Percentiles rank a stretch among this genome's conserved stretches.
These are phyloP conservation scores for Protonibea diacanthus DNA, from an alignment of 2,797 vertebrate species.

Conservation along the genomic window DNA sequence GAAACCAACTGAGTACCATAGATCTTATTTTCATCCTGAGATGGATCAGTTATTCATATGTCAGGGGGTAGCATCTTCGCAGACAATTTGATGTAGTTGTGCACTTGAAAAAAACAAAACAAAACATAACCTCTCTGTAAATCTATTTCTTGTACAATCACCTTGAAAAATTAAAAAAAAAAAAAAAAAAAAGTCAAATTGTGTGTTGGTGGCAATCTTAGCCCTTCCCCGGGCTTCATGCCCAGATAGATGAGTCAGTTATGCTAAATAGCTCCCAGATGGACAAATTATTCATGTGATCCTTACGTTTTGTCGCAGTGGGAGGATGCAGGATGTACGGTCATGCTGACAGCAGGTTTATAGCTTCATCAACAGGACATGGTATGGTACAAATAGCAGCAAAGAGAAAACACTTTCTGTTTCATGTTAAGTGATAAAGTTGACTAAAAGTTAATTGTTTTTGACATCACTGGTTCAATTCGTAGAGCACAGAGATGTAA, in stretches of 20 bases:
- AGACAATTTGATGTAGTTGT: constrained; percentile 40
- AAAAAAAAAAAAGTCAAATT: constrained; percentile 16
- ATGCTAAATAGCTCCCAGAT: constrained; percentile 74
- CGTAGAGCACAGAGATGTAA: not conserved
- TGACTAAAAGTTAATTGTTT: constrained; percentile 21
- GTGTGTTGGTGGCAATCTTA: constrained; percentile 40
- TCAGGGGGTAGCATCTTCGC: constrained; percentile 38
- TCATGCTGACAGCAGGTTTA: constrained; percentile 57
- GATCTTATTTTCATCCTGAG: constrained; percentile 71
- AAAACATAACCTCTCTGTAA: not conserved
- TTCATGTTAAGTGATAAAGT: constrained; percentile 28
- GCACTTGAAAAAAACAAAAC: constrained; percentile 14
- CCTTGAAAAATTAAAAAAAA: constrained; percentile 2
- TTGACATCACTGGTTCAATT: constrained; percentile 11
- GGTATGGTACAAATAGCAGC: not conserved
- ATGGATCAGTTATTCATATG: constrained; percentile 47
- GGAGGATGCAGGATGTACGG: constrained; percentile 58
- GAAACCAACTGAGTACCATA: constrained; percentile 72
- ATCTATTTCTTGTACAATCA: constrained; percentile 37
- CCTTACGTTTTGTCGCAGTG: constrained; percentile 60
- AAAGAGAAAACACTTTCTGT: not conserved
- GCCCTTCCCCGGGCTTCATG: constrained; percentile 26
- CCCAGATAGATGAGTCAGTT: constrained; percentile 67
- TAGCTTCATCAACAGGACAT: constrained; percentile 46
- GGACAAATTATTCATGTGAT: constrained; percentile 71